Percentiles rank a stretch among this genome's conserved stretches.
Conservation (phyloP, 2,888 invertebrate species). For the Cephus pygmeus region DNA sequence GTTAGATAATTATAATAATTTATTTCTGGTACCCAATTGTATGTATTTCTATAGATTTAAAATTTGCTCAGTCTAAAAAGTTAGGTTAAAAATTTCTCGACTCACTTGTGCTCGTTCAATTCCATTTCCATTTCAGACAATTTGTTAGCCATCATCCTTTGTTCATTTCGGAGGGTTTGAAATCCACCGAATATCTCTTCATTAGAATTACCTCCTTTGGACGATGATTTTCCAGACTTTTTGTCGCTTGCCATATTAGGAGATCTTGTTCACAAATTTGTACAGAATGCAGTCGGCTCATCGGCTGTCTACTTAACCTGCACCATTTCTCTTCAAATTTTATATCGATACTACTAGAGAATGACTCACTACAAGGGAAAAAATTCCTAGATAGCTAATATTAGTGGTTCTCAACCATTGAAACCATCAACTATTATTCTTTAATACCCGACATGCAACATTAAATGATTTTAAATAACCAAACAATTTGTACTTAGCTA, state of each 20-base stretch:
- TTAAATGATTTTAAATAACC: neutral
- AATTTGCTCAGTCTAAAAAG: slow-evolving; percentile 11
- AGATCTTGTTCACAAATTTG: slow-evolving; percentile 26
- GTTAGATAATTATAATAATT: slow-evolving; percentile 1
- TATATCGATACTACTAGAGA: neutral
- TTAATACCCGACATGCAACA: neutral
- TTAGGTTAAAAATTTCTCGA: slow-evolving; percentile 46
- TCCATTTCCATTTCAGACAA: slow-evolving; percentile 94
- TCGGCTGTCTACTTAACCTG: slow-evolving; percentile 16
- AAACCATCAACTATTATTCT: neutral
- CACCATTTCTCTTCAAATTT: slow-evolving; percentile 20
- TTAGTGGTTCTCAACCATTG: neutral
- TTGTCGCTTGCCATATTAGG: slow-evolving; percentile 63
- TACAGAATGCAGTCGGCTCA: neutral
- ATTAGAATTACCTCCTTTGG: slow-evolving; percentile 50
- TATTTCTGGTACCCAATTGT: slow-evolving; percentile 10
- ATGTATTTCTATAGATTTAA: neutral
- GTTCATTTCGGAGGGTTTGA: slow-evolving; percentile 87
- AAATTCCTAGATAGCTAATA: neutral
- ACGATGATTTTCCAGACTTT: slow-evolving; percentile 46
- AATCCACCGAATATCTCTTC: slow-evolving; percentile 91
- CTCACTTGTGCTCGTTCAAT: slow-evolving; percentile 95
- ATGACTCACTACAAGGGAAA: neutral
- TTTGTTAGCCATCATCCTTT: slow-evolving; percentile 86
- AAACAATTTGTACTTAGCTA: neutral